Conservation (phyloP, 2,888 invertebrate species). For the Oxystoma pomonae region DNA sequence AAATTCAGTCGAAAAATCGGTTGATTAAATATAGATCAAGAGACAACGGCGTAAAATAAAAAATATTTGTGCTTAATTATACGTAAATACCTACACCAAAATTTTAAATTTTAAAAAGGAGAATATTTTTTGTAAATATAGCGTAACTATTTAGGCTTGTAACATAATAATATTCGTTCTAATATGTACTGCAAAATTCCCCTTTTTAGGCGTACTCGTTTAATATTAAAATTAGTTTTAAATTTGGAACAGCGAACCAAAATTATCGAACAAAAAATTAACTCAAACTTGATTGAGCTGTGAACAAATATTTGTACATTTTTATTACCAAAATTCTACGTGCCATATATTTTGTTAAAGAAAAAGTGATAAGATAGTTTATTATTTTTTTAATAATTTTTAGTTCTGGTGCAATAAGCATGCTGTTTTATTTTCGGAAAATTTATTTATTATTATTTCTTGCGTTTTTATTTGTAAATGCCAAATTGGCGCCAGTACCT, state of each 20-base stretch:
- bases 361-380: neutral
- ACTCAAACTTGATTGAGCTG: neutral
- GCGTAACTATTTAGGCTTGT: neutral
- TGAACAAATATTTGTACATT: neutral
- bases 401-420: neutral
- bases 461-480: too few relatives aligned
- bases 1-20: too few relatives aligned
- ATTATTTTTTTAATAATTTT: neutral
- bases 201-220: slow-evolving; percentile 33
- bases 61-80: neutral
- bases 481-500: neutral
- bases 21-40: neutral
- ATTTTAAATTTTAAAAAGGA: too few relatives aligned
- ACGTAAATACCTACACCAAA: too few relatives aligned
- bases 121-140: neutral
- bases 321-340: neutral
- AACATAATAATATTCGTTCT: slow-evolving; percentile 10
- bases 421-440: neutral
- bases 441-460: neutral
- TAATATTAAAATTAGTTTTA: slow-evolving; percentile 23
- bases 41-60: neutral
- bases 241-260: slow-evolving; percentile 19
- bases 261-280: neutral
- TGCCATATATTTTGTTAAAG: neutral
- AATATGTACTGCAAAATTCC: slow-evolving; percentile 30